Evolutionary conservation across 2,888 invertebrate species (phyloP), one percentile per base, ranked within the genome.

Genomic region (Hyalella azteca): DNA sequence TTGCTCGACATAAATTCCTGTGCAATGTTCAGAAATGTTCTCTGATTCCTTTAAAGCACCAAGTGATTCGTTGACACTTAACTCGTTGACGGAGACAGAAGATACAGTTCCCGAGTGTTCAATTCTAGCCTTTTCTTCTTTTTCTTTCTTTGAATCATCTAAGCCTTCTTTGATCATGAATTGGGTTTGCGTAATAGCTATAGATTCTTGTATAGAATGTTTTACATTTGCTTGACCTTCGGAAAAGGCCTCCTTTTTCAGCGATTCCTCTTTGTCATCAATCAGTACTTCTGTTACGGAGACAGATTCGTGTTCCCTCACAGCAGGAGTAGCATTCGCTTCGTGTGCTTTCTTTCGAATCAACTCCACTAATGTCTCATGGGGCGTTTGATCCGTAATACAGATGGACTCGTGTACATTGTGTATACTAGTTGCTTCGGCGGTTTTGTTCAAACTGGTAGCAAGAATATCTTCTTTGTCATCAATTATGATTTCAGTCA

Each of bases 191-290:
- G 60, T 36, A 19, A 60, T 36, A 19, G 60, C 4, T 36, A 60
- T 36, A 5, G 60, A 60, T 36, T 60, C 60, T 60, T 36, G 60
- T 36, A 60, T 3, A 15, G 60, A 29, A 3, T 60, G 60, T 36
- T 60, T 60, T 2, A 77, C 26, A 50, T 77, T 22, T n/a, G 54
- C 77, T 19, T 40, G 54, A 11, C 54, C 54, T 19, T 40, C 32
- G 26, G 29, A 54, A 2, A 54, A 54, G n/a, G 36, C 15, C 15
- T 54, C 40, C 19, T 77, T 86, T 40, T 86, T 88, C 36, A 91
- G 88, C 79, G 86, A 88, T 87, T 88, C 87, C 89, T 91, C 91
- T 86, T 88, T 89, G 76, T 91, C 88, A 79, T 88, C 88, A 3
- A 89, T 86, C 78, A 90, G 86, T 0, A 91, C 86, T 88, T 92